phyloP scores from a whole-genome alignment of 2,888 invertebrate species.

The Cataglyphis albicans region DNA sequence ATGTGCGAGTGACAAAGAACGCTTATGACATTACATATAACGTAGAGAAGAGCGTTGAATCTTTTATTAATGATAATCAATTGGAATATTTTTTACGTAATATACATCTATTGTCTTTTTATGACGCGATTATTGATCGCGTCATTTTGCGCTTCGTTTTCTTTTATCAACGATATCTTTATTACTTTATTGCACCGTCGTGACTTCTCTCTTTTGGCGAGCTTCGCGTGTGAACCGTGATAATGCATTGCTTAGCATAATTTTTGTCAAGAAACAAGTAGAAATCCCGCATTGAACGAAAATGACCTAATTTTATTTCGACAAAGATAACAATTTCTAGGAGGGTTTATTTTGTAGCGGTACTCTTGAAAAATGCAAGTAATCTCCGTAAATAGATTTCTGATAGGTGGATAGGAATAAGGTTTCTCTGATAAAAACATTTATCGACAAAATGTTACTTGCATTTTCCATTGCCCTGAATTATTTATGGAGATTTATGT shows the following conservation, averaged over 20 bases:
- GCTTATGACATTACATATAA: slow-evolving; percentile 23
- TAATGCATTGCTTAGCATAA: slow-evolving; percentile 16
- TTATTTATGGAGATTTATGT: slow-evolving; percentile 38
- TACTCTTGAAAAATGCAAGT: slow-evolving; percentile 43
- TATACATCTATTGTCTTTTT: neutral
- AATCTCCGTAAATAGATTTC: slow-evolving; percentile 42
- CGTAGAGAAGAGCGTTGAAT: neutral
- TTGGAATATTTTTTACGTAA: neutral
- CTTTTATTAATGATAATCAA: slow-evolving; percentile 4
- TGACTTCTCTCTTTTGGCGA: slow-evolving; percentile 11
- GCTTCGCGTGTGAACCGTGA: slow-evolving; percentile 37
- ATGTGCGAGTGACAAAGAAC: neutral
- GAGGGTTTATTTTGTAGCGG: neutral
- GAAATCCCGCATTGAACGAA: neutral
- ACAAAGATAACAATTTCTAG: slow-evolving; percentile 25
- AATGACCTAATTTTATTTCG: slow-evolving; percentile 32
- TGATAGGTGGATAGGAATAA: slow-evolving; percentile 44
- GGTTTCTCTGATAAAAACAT: slow-evolving; percentile 12
- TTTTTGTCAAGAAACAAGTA: slow-evolving; percentile 46
- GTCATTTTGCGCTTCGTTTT: neutral
- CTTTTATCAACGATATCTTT: slow-evolving; percentile 18
- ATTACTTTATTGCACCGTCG: neutral
- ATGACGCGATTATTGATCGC: slow-evolving; percentile 9
- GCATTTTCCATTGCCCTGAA: slow-evolving; percentile 19
- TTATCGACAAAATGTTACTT: neutral